These are phyloP conservation scores for Melinaea marsaeus DNA, from an alignment of 2,888 invertebrate species.

Conservation along the genomic window DNA sequence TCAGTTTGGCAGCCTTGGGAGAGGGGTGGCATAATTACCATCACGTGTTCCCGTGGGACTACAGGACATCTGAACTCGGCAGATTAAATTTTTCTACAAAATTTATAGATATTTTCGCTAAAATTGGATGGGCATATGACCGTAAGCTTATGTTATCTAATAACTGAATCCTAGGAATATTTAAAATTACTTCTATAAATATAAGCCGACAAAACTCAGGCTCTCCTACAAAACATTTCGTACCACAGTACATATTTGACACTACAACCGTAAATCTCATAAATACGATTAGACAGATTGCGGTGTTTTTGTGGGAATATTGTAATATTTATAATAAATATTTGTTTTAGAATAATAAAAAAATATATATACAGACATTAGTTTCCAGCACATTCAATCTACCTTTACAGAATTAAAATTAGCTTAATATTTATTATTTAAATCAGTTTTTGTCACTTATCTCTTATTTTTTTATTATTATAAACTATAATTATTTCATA, in stretches of 20 bases:
- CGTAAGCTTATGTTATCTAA: slow-evolving; percentile 51
- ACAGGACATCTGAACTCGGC: slow-evolving; percentile 83
- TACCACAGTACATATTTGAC: not conserved
- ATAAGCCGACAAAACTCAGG: not conserved
- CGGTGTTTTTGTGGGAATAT: too few relatives aligned
- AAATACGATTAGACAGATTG: not conserved
- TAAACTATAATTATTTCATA: too few relatives aligned
- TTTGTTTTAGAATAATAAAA: too few relatives aligned
- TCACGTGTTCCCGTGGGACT: slow-evolving; percentile 87
- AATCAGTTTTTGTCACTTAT: too few relatives aligned
- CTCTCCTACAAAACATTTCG: not conserved
- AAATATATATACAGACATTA: too few relatives aligned
- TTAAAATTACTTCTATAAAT: too few relatives aligned
- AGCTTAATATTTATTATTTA: too few relatives aligned
- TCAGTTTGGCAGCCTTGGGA: slow-evolving; percentile 86
- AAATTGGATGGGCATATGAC: slow-evolving; percentile 90
- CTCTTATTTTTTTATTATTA: too few relatives aligned
- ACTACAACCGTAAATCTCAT: not conserved
- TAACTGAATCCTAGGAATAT: not conserved
- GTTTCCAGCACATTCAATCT: too few relatives aligned
- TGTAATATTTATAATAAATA: too few relatives aligned
- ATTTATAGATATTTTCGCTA: slow-evolving; percentile 88
- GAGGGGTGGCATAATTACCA: slow-evolving; percentile 93
- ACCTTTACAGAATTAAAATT: too few relatives aligned
- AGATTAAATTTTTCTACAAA: slow-evolving; percentile 86